Base-by-base conservation (phyloP, 2,113 vertebrate species). In the Cromileptes altivelis region DNA sequence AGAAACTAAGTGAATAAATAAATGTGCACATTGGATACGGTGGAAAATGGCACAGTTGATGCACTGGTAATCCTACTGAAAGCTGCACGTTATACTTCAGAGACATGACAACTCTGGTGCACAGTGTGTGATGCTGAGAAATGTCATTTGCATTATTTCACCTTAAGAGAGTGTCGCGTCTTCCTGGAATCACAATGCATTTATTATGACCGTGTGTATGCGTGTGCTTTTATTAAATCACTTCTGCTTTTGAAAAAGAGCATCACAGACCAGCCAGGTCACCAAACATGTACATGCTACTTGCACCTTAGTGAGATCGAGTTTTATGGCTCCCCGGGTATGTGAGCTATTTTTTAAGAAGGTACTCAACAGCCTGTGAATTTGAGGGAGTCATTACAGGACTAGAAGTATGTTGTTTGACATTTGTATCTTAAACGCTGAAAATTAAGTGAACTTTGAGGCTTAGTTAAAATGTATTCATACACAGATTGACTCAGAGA, bases 1-100 rank as follows among this genome's bases (percentile, higher is more conserved):
- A 80, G 50, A 70, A 75, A 37, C 55, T 12, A 1, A 45, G 45
- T 71, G 0, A 81, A 61, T 53, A 62, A 23, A 37, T 77, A 27
- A 27, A 55, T 64, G 9, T 25, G 50, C 19, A 37, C 6, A 23
- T 15, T 40, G 2, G 21, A 58, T 45, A 14, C 4, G n/a, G 33
- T 57, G 5, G 37, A 58, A 57, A 56, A 57, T 13, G 1, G n/a
- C 33, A 42, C 45, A 27, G 60, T 37, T 13, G 23, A 53, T 70
- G 30, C 14, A 50, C 1, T 45, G 5, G 1, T 17, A 15, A 50
- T 37, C 47, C 58, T 52, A 53, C 47, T 17, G n/a, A 65, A 27
- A 47, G 33, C 10, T n/a, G 17, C 25, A 45, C 9, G 11, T 52
- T 52, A 30, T 33, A 21, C 47, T 27, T 23, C 1, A 25, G 6